phyloP scores from a whole-genome alignment of 1,140 invertebrate genomes.

The Drosophila tani region DNA sequence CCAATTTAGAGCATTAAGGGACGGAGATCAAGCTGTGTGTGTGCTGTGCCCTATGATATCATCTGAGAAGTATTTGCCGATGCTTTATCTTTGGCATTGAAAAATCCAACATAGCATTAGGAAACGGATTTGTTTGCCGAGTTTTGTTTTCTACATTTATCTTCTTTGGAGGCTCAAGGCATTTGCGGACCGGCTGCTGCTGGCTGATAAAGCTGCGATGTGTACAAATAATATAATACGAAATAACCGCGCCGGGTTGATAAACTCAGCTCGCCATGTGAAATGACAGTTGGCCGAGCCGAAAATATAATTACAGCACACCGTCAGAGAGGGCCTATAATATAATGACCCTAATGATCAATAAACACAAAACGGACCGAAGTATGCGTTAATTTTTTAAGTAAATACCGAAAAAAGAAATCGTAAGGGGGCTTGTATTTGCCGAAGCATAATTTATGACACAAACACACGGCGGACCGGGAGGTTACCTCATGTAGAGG shows the following conservation, averaged over 20 bases:
- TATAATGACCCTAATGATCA: constrained; percentile 78
- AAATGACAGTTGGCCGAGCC: constrained; percentile 66
- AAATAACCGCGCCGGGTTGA: constrained; percentile 54
- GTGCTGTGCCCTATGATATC: constrained; percentile 76
- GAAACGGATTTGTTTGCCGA: constrained; percentile 39
- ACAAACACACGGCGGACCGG: constrained; percentile 28
- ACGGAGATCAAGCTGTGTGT: constrained; percentile 6
- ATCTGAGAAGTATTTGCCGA: constrained; percentile 65
- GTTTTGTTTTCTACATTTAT: constrained; percentile 55
- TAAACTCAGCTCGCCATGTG: constrained; percentile 69
- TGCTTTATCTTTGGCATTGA: constrained; percentile 68
- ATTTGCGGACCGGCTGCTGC: constrained; percentile 35
- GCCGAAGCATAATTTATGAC: constrained; percentile 76
- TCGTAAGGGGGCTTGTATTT: constrained; percentile 49
- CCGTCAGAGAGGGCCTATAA: constrained; percentile 8
- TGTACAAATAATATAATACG: constrained; percentile 49
- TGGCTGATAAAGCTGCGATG: constrained; percentile 68
- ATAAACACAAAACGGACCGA: constrained; percentile 56
- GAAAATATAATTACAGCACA: constrained; percentile 48
- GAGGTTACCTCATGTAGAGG: constrained; percentile 44
- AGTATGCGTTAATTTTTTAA: constrained; percentile 78
- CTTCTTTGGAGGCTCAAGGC: constrained; percentile 56
- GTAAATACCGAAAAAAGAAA: constrained; percentile 65
- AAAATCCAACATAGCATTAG: constrained; percentile 46
- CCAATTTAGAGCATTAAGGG: constrained; percentile 45